Conservation (phyloP, 2,797 vertebrate genomes). For the Gallinago solitaria region DNA sequence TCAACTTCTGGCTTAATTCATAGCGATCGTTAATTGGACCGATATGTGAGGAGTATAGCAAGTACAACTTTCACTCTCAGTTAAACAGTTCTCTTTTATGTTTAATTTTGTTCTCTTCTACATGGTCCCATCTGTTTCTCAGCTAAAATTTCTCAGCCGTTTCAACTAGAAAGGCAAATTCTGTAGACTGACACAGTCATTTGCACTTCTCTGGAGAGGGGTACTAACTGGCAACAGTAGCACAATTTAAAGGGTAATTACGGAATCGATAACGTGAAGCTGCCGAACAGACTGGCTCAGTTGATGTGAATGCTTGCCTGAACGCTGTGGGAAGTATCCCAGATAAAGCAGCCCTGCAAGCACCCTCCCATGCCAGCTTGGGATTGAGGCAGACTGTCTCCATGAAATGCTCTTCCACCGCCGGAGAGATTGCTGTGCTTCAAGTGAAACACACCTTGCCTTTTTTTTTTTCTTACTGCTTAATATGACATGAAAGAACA, state of each 20-base stretch:
- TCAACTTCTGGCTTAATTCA: slow-evolving; percentile 53
- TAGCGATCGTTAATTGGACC: slow-evolving; percentile 43
- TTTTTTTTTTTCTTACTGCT: neutral
- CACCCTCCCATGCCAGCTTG: neutral
- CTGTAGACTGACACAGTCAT: slow-evolving; percentile 45
- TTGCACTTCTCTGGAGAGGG: slow-evolving; percentile 38
- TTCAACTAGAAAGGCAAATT: slow-evolving; percentile 25
- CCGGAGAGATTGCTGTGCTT: neutral
- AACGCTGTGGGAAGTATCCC: neutral
- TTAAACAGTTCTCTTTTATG: slow-evolving; percentile 43
- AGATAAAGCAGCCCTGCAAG: slow-evolving; percentile 9
- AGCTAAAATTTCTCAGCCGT: slow-evolving; percentile 47
- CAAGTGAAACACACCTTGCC: neutral
- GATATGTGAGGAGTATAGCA: neutral
- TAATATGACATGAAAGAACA: neutral
- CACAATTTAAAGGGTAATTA: slow-evolving; percentile 48
- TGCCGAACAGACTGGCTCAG: slow-evolving; percentile 35
- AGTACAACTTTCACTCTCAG: slow-evolving; percentile 50
- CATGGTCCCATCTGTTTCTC: slow-evolving; percentile 57
- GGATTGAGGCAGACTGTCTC: neutral
- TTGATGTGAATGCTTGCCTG: slow-evolving; percentile 1
- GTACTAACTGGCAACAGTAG: slow-evolving; percentile 40
- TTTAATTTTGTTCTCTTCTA: slow-evolving; percentile 44
- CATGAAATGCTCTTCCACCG: neutral
- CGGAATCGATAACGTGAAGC: slow-evolving; percentile 30